phyloP scores from a whole-genome alignment of 2,113 vertebrate genomes.

The Dendrocopos noguchii region DNA sequence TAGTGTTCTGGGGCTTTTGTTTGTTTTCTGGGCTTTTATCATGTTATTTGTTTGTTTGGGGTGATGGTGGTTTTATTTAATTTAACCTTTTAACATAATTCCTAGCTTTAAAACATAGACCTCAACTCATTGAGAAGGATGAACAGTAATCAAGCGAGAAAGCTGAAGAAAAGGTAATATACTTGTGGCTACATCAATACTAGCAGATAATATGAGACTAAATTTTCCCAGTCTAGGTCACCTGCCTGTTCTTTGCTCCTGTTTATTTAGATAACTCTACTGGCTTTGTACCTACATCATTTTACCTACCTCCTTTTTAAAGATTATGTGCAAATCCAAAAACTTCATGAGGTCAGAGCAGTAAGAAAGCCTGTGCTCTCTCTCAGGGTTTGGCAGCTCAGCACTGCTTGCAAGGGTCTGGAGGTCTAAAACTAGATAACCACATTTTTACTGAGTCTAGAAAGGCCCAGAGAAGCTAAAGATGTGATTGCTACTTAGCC shows the following conservation, averaged over 20 bases:
- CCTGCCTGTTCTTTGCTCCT: not conserved
- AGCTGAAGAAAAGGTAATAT: not conserved
- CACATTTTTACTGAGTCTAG: not conserved
- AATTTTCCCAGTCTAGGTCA: not conserved
- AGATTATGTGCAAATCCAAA: not conserved
- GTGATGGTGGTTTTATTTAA: not conserved
- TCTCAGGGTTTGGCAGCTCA: not conserved
- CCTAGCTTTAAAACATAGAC: not conserved
- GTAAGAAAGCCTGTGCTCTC: fast-evolving
- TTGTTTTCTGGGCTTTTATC: not conserved
- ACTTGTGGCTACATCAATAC: not conserved
- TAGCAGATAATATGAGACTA: not conserved
- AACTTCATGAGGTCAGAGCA: not conserved
- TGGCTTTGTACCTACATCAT: not conserved
- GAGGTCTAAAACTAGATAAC: not conserved
- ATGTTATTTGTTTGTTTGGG: not conserved
- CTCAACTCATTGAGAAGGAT: not conserved
- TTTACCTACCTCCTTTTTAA: not conserved
- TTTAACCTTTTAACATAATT: not conserved
- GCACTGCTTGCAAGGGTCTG: not conserved
- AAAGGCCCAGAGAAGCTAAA: not conserved
- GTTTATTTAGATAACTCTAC: not conserved
- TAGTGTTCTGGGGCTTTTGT: too few species aligned
- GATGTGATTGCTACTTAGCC: not conserved
- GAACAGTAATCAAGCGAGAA: not conserved